These are phyloP conservation scores for Pomacea maculata DNA, from an alignment of 1,140 invertebrate species.

Conservation along the genomic window DNA sequence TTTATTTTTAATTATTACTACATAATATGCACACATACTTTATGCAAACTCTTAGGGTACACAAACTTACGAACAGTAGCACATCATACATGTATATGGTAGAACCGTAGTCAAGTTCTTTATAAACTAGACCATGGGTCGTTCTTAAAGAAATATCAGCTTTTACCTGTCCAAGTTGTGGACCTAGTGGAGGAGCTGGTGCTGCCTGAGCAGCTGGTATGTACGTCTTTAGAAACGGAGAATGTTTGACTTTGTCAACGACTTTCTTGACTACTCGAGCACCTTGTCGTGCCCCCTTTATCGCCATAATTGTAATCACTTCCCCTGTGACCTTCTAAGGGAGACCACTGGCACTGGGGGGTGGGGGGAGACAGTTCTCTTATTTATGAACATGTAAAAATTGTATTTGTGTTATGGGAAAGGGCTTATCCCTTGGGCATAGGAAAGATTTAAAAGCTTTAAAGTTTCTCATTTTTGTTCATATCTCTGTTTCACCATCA, in stretches of 20 bases:
- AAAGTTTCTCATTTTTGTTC: no score
- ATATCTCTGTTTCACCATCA: no score
- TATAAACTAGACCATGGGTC: neutral
- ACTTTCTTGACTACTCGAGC: constrained; percentile 38
- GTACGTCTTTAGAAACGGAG: constrained; percentile 72
- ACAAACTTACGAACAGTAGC: no score
- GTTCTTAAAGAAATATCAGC: neutral
- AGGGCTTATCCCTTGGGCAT: no score
- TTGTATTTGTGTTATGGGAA: no score
- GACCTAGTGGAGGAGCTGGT: constrained; percentile 88
- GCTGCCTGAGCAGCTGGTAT: constrained; percentile 88
- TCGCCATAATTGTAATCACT: constrained; percentile 24
- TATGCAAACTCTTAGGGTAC: no score
- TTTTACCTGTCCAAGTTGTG: constrained; percentile 87
- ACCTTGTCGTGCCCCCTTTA: constrained; percentile 18
- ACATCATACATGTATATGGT: neutral
- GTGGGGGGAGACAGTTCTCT: no score
- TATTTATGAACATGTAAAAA: no score
- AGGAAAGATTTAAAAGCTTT: no score
- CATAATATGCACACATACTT: no score
- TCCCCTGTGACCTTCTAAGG: neutral
- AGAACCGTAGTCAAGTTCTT: neutral
- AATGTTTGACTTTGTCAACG: constrained; percentile 41
- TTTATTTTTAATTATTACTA: no score
- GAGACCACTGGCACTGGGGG: no score